Conservation (phyloP, 2,113 vertebrate species). For the Orycteropus afer region DNA sequence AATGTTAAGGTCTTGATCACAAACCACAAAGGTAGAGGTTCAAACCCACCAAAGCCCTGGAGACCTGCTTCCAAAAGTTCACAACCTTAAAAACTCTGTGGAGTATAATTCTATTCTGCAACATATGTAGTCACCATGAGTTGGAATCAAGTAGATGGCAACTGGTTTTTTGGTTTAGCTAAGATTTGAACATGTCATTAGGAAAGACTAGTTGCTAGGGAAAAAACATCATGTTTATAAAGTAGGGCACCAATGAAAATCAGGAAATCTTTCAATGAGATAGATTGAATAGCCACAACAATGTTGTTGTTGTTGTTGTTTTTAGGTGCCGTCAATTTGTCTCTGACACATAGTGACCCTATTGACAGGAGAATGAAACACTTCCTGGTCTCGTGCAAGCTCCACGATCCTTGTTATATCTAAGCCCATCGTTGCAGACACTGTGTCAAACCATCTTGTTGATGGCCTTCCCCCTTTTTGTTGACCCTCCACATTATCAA, state of each 20-base stretch:
- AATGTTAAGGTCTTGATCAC: background rate
- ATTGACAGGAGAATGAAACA: too few species aligned
- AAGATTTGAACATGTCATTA: background rate
- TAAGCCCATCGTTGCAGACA: too few species aligned
- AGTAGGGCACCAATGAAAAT: background rate
- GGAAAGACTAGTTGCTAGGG: background rate
- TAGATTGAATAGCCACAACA: background rate
- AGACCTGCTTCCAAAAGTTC: background rate
- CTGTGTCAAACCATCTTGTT: too few species aligned
- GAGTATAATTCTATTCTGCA: background rate
- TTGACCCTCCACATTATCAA: too few species aligned
- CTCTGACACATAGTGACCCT: too few species aligned
- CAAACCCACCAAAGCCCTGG: background rate
- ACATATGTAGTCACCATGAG: background rate
- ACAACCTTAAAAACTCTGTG: background rate
- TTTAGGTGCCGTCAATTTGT: too few species aligned
- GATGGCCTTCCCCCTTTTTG: too few species aligned
- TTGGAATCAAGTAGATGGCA: background rate
- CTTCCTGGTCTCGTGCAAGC: too few species aligned
- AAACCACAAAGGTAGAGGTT: background rate
- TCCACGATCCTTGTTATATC: too few species aligned
- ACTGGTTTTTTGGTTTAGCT: background rate
- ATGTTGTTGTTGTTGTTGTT: too few species aligned
- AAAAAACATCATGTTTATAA: background rate
- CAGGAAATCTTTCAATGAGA: background rate